Evolutionary conservation across 2,888 invertebrate genomes (phyloP).

Genomic region (Leptodirus hochenwartii): DNA sequence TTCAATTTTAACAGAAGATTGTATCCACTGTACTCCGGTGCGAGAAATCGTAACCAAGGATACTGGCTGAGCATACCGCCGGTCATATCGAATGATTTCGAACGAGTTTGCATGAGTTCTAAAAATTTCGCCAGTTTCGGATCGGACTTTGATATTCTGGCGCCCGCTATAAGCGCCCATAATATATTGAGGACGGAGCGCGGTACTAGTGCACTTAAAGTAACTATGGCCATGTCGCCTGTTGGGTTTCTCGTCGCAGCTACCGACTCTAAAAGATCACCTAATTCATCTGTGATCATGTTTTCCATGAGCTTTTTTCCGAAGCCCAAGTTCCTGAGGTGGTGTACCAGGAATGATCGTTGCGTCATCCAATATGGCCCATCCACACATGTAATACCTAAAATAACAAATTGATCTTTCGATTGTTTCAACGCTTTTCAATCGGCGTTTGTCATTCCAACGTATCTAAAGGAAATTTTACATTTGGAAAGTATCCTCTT

Average conservation of each 20-base stretch:
- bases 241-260: no score
- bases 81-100: conserved; percentile 30
- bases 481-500: not conserved
- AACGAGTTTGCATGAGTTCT: conserved; percentile 29
- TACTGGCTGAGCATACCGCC: conserved; percentile 29
- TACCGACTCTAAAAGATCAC: conserved; percentile 23
- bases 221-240: no score
- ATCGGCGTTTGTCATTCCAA: no score
- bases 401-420: conserved; percentile 11
- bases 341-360: conserved; percentile 30
- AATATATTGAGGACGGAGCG: conserved; percentile 44
- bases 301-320: conserved; percentile 30
- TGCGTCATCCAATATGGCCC: conserved; percentile 34
- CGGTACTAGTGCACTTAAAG: conserved; percentile 25
- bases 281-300: conserved; percentile 32
- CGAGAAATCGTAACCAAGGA: conserved; percentile 43
- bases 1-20: conserved; percentile 37
- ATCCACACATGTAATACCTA: conserved; percentile 39
- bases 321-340: conserved; percentile 32
- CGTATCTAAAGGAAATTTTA: no score
- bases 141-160: conserved; percentile 28
- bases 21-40: conserved; percentile 41
- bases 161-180: conserved; percentile 38
- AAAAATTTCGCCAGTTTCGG: conserved; percentile 27
- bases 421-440: no score